A percentile compares a stretch with the other conserved stretches of the same genome.
Conservation (phyloP, 2,113 vertebrate species). For the Prietella phreatophila region DNA sequence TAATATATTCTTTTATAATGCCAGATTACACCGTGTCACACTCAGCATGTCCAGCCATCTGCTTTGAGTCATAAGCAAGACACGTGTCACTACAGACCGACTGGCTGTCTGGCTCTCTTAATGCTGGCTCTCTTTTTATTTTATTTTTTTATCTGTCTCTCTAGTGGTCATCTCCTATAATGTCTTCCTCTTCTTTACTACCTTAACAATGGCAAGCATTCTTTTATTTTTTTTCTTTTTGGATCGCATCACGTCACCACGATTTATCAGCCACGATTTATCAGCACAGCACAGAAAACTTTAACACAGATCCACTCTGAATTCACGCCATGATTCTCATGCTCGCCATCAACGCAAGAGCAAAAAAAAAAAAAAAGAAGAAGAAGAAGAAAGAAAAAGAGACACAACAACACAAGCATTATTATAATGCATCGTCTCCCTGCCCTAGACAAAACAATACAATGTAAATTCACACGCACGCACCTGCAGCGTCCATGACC, state of each 20-base stretch:
- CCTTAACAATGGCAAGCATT: not conserved
- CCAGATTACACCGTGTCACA: constrained; percentile 8
- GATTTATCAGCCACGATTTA: not conserved
- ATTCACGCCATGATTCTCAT: constrained; percentile 10
- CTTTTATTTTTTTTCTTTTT: not conserved
- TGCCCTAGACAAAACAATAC: not conserved
- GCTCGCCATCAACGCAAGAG: not conserved
- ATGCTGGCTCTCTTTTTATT: not conserved
- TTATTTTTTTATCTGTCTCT: not conserved
- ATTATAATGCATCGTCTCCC: not conserved
- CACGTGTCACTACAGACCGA: constrained; percentile 39
- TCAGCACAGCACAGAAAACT: not conserved
- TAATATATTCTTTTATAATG: constrained; percentile 15
- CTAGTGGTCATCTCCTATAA: not conserved
- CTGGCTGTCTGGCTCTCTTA: constrained; percentile 24
- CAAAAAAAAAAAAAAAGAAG: not conserved
- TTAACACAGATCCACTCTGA: constrained; percentile 10
- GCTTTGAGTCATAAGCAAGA: constrained; percentile 34
- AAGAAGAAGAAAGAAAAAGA: not conserved
- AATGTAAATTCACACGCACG: not conserved
- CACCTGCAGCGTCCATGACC: constrained; percentile 55
- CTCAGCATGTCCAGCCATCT: constrained; percentile 32
- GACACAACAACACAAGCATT: constrained; percentile 6
- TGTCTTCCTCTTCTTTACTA: constrained; percentile 1
- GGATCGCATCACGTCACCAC: not conserved